phyloP scores from a whole-genome alignment of 1,140 invertebrate genomes.

The Lamellibrachia luymesi region DNA sequence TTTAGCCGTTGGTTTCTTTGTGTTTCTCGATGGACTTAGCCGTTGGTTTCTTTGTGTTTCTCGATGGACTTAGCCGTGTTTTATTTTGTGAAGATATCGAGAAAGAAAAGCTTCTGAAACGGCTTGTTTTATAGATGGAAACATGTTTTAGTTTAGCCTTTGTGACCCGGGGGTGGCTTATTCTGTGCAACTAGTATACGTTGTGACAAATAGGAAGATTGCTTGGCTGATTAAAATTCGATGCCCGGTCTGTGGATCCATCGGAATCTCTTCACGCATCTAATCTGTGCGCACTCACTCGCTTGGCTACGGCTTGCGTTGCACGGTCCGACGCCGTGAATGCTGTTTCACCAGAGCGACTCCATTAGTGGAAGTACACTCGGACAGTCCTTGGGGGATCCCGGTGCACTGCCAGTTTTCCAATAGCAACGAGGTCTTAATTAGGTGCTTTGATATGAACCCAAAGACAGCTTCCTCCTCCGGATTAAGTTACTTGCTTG shows the following conservation, averaged over 20 bases:
- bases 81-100: background rate
- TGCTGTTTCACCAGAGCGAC: background rate
- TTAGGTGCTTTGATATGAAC: background rate
- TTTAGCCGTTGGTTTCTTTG: background rate
- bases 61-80: background rate
- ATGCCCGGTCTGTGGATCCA: background rate
- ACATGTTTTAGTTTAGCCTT: background rate
- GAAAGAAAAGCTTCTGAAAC: background rate
- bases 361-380: background rate
- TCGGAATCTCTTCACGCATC: background rate
- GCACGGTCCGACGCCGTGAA: no score
- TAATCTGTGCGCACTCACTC: background rate
- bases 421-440: background rate
- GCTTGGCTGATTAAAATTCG: background rate
- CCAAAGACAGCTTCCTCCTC: background rate
- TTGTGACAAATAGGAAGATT: background rate
- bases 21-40: background rate
- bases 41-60: background rate
- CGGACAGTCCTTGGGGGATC: background rate
- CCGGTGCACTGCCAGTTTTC: background rate
- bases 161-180: background rate
- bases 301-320: background rate
- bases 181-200: background rate
- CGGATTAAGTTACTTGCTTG: background rate
- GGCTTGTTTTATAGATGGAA: background rate